Percentiles rank a stretch among this genome's conserved stretches.
Conservation (phyloP, 2,888 invertebrate species). For the Oxyteleia sp. region DNA sequence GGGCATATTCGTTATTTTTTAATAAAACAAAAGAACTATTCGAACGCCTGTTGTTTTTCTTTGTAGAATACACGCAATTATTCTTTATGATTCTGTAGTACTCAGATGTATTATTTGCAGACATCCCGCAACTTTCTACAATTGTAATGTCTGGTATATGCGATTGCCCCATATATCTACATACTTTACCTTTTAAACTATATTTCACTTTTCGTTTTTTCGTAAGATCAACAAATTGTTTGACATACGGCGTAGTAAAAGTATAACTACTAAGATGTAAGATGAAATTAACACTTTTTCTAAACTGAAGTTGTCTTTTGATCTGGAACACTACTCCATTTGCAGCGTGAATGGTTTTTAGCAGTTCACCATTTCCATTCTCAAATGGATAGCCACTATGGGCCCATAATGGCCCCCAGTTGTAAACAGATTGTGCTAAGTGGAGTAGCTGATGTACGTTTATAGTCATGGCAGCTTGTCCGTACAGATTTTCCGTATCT, state of each 20-base stretch:
- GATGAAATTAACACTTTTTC: not conserved
- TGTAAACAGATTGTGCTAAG: not conserved
- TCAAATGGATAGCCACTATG: not conserved
- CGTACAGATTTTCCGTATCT: not conserved
- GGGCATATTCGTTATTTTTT: not conserved
- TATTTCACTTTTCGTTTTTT: not conserved
- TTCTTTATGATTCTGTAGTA: conserved; percentile 3
- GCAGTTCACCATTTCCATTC: not conserved
- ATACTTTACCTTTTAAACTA: not conserved
- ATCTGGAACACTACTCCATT: not conserved
- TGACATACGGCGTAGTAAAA: not conserved
- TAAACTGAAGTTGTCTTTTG: not conserved
- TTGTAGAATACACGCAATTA: not conserved
- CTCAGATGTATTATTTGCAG: not conserved
- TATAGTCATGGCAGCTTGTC: not conserved
- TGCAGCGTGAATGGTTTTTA: not conserved
- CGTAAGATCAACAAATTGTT: not conserved
- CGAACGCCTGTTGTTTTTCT: not conserved
- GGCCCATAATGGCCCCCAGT: no score
- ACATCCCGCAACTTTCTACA: not conserved
- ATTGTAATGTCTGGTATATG: not conserved
- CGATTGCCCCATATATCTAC: not conserved
- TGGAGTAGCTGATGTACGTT: not conserved
- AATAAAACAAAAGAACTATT: not conserved
- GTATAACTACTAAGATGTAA: not conserved